Evolutionary conservation across 2,113 vertebrate genomes (phyloP), one percentile per base, ranked within the genome.

Genomic region (Otocyon megalotis): DNA sequence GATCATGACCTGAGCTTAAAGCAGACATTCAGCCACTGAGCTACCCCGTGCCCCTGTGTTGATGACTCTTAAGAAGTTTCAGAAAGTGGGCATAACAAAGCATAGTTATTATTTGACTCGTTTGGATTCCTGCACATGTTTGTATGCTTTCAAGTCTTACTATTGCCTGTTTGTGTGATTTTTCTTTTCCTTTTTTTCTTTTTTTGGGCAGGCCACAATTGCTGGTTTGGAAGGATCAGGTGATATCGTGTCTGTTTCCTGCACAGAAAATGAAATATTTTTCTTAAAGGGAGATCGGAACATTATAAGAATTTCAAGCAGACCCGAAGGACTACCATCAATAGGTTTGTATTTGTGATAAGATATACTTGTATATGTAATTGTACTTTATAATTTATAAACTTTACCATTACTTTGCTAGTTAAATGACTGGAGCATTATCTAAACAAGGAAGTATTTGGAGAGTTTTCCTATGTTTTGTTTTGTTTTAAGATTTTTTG

Each of bases 221-320:
- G 99, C 99, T 62, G 99, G 99, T 10, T 98, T 99, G 98, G 99
- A 99, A 98, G 99, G 99, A 97, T 98, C 98, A 0, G 99, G 99
- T 94, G 99, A 99, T 98, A 99, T 99, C 8, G 99, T 99, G 30
- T 99, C 99, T 24, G 99, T 99, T 90, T 99, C 99, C 15, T 99
- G 99, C 98, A 99, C 99, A 89, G 99, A 99, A 98, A 99, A 99
- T 88, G 99, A 99, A 98, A 99, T 99, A 98, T 99, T 99, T 97
- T 98, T 99, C 97, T 98, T 99, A 93, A 99, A 99, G 96, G 99
- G 99, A 97, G 99, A 99, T 93, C 98, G 99, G 98, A 99, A 99
- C 97, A 98, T 99, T 79, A 99, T 99, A 98, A 99, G 99, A 62
- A 99, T 99, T 93, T 99, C 99, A 28, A 99, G 98, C 98, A 98